phyloP scores from a whole-genome alignment of 2,888 invertebrate species.

The Magallana nippona region DNA sequence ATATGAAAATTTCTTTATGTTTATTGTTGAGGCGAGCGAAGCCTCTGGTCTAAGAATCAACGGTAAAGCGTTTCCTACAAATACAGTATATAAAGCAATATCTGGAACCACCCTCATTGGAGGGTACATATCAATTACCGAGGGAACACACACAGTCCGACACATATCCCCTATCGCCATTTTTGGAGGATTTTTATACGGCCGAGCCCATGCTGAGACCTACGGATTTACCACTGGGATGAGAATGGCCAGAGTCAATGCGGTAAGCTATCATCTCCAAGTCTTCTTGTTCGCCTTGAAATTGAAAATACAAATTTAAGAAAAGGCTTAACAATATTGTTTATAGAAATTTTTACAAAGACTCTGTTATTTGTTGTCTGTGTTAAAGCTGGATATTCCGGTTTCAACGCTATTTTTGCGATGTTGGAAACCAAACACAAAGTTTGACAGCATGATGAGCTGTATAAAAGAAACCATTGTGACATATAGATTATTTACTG shows the following conservation, averaged over 20 bases:
- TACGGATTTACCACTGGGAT: conserved; percentile 69
- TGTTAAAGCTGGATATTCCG: no score
- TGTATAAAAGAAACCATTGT: no score
- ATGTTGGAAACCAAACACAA: no score
- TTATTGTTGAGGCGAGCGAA: conserved; percentile 56
- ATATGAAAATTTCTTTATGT: conserved; percentile 60
- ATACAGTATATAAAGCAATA: conserved; percentile 51
- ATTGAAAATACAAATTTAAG: not conserved
- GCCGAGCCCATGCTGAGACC: conserved; percentile 61
- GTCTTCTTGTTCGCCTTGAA: not conserved
- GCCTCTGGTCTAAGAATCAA: conserved; percentile 56
- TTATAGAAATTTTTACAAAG: not conserved
- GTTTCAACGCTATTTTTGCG: no score
- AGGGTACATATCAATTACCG: conserved; percentile 54
- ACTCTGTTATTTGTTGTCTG: no score
- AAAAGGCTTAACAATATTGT: not conserved
- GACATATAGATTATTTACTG: no score
- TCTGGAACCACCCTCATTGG: conserved; percentile 56
- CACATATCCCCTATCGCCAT: conserved; percentile 60
- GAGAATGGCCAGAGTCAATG: conserved; percentile 57
- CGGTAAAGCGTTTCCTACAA: conserved; percentile 47
- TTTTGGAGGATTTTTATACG: conserved; percentile 68
- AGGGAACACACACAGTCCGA: conserved; percentile 60
- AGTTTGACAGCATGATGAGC: no score
- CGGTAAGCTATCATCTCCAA: not conserved